Base-by-base conservation (phyloP, 2,797 vertebrate genomes). In the Pyrocephalus nanus region DNA sequence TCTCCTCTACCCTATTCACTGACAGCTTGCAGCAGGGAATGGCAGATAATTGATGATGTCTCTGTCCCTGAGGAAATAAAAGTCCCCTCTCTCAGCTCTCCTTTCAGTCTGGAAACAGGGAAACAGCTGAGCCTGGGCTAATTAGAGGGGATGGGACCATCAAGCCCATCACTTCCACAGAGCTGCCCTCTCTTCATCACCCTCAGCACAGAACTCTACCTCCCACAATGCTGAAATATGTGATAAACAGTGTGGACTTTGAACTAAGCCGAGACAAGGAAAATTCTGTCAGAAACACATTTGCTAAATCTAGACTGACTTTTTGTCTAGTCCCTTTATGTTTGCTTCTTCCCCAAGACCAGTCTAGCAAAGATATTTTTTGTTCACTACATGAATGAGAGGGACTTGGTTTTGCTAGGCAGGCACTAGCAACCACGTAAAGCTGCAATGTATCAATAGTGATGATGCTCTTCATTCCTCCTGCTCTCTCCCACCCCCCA, bases 71-170 rank as follows among this genome's bases (percentile, higher is more conserved):
- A 92, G 96, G 97, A 96, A 96, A 96, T 85, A 83, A 95, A 96
- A 96, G 86, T 89, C 58, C 85, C 73, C 16, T 75, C 51, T 90
- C 82, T 32, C 73, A 75, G 80, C 84, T 96, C 89, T 91, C 60
- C 86, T 96, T 96, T 95, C 85, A 72, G 94, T 85, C 75, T 94
- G 85, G 84, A 92, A 82, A 87, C 5, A 1, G 53, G 69, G 75
- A 65, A 94, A 94, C 96, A 97, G 95, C 96, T 96, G 96, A 95
- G 93, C 91, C 94, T 72, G 20, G 7, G 74, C 53, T 96, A 96
- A 96, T 96, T 86, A 96, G 86, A 57, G 61, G 72, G 93, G 79
- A 96, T 97, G 87, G 51, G 81, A 85, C 61, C 55, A 15, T 22
- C 1, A 19, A 92, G 60, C 69, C 55, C 65, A 86, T 48, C 69